Base-by-base conservation (phyloP, 2,888 invertebrate species). In the Sthenelais limicola region DNA sequence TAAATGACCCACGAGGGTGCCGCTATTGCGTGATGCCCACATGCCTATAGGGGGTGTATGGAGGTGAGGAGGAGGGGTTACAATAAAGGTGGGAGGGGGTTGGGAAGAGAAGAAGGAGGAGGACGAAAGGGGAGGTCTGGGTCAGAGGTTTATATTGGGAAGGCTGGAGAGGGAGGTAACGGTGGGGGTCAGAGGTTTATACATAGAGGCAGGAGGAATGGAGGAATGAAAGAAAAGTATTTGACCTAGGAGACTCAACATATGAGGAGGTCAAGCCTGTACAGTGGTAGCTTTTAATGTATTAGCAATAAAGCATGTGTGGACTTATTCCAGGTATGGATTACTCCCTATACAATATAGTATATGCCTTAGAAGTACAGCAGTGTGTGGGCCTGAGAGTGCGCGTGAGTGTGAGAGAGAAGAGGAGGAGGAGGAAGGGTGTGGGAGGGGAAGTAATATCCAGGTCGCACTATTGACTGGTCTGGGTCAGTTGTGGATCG, bases 381-480 rank as follows among this genome's bases (percentile, higher is more conserved):
- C 12, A 9, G 43, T 9, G 12, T 1, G 30, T 32, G 56, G 26
- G 26, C 30, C 28, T 28, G 30, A 33, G 28, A 26, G 26, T 26
- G 54, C 3, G 54, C 9, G 21, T 18, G 54, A 30, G 54, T 12
- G 15, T 54, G 21, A n/a, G n/a, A n/a, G 54, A 3, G 54, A 28
- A 5, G 28, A 3, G 28, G 54, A 32, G 15, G 54, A 5, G 28
- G 24, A 32, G 15, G 28, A 12, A 18, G 56, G 32, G 56, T 18
- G 30, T 56, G 56, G 56, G n/a, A 12, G n/a, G 18, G n/a, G 18
- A n/a, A 24, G 51, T n/a, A 51, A n/a, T 51, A n/a, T 51, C 62
- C 38, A n/a, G 56, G 62, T 24, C 38, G 62, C 38, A 38, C 62
- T 26, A 62, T 62, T 62, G 62, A 56, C 56, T 56, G 56, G n/a